phyloP scores from a whole-genome alignment of 64 coral and sea anemone species.

The Actinia tenebrosa region DNA sequence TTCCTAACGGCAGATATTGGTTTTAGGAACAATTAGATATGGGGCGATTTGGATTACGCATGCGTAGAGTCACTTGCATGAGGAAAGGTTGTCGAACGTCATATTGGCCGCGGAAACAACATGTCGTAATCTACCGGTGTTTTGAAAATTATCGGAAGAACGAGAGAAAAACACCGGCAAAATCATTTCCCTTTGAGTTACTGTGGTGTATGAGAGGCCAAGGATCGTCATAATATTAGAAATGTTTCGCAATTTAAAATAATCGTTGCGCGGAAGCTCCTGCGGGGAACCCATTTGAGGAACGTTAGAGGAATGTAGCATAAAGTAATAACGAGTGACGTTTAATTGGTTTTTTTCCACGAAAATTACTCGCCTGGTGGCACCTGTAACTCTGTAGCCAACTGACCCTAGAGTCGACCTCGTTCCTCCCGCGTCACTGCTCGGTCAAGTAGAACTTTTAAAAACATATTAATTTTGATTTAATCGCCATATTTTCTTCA shows the following conservation, averaged over 20 bases:
- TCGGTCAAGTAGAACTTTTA: not conserved
- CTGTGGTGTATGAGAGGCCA: not conserved
- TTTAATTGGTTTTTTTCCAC: not conserved
- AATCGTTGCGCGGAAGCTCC: not conserved
- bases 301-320: not conserved
- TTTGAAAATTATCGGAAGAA: conserved; percentile 5
- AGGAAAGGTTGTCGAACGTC: not conserved
- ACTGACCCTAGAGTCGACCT: not conserved
- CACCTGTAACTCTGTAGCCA: not conserved
- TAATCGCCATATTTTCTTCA: not conserved
- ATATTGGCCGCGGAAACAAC: not conserved
- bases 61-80: not conserved
- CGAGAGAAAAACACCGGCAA: not conserved
- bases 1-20: not conserved
- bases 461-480: not conserved
- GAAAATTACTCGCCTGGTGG: not conserved
- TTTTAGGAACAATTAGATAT: not conserved
- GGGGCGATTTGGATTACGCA: not conserved
- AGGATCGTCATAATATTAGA: not conserved
- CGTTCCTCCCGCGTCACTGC: not conserved
- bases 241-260: not conserved
- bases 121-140: not conserved
- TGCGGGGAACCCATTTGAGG: not conserved
- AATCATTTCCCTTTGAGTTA: not conserved
- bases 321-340: not conserved